Conservation (phyloP, 1,140 invertebrate genomes). For the Lucilia cuprina region DNA sequence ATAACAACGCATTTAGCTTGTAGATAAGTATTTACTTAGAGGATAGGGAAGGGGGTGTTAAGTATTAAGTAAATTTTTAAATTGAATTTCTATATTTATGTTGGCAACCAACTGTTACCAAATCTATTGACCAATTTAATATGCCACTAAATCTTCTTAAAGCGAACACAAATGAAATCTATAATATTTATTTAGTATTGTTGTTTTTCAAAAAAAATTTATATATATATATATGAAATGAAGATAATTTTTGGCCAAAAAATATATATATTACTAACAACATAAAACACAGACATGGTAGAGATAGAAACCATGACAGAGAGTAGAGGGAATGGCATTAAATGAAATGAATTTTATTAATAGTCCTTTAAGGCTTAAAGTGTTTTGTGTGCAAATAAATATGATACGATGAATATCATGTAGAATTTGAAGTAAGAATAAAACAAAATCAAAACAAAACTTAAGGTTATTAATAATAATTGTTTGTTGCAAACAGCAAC, state of each 20-base stretch:
- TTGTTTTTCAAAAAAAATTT: background rate
- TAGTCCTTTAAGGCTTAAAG: conserved; percentile 6
- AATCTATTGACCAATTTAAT: background rate
- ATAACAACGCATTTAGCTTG: no score
- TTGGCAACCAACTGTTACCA: background rate
- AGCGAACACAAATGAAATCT: background rate
- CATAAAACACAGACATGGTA: no score
- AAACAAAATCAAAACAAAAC: background rate
- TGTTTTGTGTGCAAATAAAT: background rate
- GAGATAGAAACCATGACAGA: no score
- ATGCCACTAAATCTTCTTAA: background rate
- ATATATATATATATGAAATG: no score
- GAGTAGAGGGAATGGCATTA: no score
- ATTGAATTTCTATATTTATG: background rate
- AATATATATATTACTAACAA: no score
- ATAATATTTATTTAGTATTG: background rate
- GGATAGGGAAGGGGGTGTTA: no score
- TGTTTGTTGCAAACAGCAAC: background rate
- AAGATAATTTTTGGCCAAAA: no score
- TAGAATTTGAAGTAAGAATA: background rate
- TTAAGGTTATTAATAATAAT: background rate
- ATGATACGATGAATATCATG: no score
- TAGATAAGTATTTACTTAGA: no score
- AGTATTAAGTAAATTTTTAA: background rate
- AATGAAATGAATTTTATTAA: background rate